These are phyloP conservation scores for Chaunax sp. DNA, from an alignment of 2,797 vertebrate species.

Conservation along the genomic window DNA sequence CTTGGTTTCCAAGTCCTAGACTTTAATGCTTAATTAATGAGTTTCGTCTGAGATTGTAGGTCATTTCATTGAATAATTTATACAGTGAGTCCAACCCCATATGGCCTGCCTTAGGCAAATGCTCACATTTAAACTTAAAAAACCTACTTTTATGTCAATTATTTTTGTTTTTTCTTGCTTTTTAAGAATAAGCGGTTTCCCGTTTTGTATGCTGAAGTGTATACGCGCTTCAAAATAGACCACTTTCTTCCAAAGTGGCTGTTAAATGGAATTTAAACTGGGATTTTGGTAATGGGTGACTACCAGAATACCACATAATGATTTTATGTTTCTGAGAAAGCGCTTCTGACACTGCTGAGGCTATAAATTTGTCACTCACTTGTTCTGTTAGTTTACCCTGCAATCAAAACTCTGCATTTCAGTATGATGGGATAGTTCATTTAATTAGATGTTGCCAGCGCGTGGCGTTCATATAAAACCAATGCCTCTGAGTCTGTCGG, in stretches of 20 bases:
- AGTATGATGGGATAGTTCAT: constrained; percentile 41
- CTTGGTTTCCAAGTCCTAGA: neutral
- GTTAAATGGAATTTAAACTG: constrained; percentile 41
- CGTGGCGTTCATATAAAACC: constrained; percentile 38
- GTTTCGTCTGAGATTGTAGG: constrained; percentile 14
- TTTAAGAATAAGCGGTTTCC: constrained; percentile 8
- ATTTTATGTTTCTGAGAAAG: constrained; percentile 54
- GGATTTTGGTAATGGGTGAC: constrained; percentile 31
- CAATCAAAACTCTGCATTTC: constrained; percentile 61
- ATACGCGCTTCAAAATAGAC: neutral
- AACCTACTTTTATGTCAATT: neutral
- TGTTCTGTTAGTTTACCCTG: constrained; percentile 64
- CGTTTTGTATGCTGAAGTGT: neutral
- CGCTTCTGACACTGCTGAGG: constrained; percentile 26
- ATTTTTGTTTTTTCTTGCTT: neutral
- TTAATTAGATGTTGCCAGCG: constrained; percentile 61
- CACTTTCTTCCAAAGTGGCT: constrained; percentile 3
- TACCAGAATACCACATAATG: constrained; percentile 49
- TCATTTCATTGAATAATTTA: constrained; percentile 56
- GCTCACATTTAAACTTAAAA: constrained; percentile 32
- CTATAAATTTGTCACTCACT: constrained; percentile 58
- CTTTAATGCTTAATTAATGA: constrained; percentile 35
- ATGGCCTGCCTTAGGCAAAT: constrained; percentile 26
- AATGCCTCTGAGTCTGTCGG: constrained; percentile 43
- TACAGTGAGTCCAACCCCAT: constrained; percentile 17